These are phyloP conservation scores for Pheucticus melanocephalus DNA, from an alignment of 2,113 vertebrate species.

Conservation along the genomic window DNA sequence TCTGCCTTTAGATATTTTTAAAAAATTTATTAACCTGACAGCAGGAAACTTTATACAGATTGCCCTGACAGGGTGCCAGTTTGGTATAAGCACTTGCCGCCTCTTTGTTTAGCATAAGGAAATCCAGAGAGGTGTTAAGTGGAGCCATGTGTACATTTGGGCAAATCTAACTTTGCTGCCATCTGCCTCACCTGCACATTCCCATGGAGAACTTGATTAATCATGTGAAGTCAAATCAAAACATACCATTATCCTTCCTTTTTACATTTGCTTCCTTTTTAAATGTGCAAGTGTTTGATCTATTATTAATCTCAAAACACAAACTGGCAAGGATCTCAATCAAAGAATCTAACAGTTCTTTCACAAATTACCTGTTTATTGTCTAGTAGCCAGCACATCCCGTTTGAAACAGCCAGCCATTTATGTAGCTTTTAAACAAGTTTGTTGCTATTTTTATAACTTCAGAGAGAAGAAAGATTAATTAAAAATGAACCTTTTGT, in stretches of 20 bases:
- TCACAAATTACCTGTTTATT: slow-evolving; percentile 75
- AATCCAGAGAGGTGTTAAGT: slow-evolving; percentile 67
- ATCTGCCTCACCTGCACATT: neutral
- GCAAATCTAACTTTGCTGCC: slow-evolving; percentile 1
- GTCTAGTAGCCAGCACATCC: slow-evolving; percentile 40
- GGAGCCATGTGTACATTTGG: slow-evolving; percentile 56
- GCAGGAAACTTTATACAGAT: slow-evolving; percentile 80
- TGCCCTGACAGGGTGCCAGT: slow-evolving; percentile 71
- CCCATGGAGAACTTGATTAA: neutral
- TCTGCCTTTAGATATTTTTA: slow-evolving; percentile 83
- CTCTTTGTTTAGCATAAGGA: slow-evolving; percentile 71
- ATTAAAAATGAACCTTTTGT: slow-evolving; percentile 45
- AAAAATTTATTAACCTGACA: slow-evolving; percentile 87
- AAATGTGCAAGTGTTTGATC: slow-evolving; percentile 79
- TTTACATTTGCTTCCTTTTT: slow-evolving; percentile 57
- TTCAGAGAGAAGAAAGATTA: slow-evolving; percentile 15
- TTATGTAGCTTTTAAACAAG: slow-evolving; percentile 34
- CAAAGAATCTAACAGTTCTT: slow-evolving; percentile 66
- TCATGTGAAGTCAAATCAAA: neutral
- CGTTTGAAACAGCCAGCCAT: slow-evolving; percentile 50
- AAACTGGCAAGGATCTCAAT: slow-evolving; percentile 77
- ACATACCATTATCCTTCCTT: neutral
- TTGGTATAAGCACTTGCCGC: slow-evolving; percentile 59
- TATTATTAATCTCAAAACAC: slow-evolving; percentile 85
- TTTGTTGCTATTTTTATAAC: slow-evolving; percentile 36